Evolutionary conservation across 2,888 invertebrate species (phyloP).

Genomic region (Hoplodrina ambigua): DNA sequence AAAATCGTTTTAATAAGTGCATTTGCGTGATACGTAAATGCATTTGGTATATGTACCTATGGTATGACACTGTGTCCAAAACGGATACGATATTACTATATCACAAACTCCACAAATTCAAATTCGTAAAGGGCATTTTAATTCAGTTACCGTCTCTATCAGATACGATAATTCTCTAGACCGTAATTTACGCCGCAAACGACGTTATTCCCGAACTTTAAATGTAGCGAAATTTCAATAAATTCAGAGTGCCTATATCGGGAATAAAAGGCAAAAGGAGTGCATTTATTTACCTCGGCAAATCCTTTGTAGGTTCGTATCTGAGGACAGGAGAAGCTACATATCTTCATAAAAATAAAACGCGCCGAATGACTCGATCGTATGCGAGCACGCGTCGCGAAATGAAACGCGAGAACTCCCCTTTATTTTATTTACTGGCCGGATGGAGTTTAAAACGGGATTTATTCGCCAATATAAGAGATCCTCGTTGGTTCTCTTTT

Average conservation of each 20-base stretch:
- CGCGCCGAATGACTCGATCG: slow-evolving; percentile 77
- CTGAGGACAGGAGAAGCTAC: slow-evolving; percentile 72
- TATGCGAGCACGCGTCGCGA: slow-evolving; percentile 69
- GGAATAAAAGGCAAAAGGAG: slow-evolving; percentile 56
- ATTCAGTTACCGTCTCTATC: slow-evolving; percentile 3
- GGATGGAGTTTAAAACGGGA: slow-evolving; percentile 83
- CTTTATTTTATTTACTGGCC: slow-evolving; percentile 84
- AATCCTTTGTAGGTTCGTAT: slow-evolving; percentile 70
- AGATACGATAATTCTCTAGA: not conserved
- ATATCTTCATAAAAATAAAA: slow-evolving; percentile 87
- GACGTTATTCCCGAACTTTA: slow-evolving; percentile 12
- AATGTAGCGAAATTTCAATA: slow-evolving; percentile 41
- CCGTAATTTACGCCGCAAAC: slow-evolving; percentile 1
- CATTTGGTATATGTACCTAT: not conserved
- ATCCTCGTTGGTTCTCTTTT: slow-evolving; percentile 68
- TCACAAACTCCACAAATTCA: not conserved
- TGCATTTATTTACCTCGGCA: slow-evolving; percentile 74
- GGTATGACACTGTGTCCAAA: not conserved
- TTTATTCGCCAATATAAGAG: slow-evolving; percentile 83
- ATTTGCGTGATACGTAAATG: not conserved
- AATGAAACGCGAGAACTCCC: slow-evolving; percentile 82
- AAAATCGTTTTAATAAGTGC: not conserved
- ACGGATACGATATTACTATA: not conserved
- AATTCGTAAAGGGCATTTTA: not conserved
- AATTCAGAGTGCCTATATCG: slow-evolving; percentile 33